Evolutionary conservation across 2,888 invertebrate species (phyloP), one percentile per base, ranked within the genome.

Genomic region (Lordiphosa fenestrarum): DNA sequence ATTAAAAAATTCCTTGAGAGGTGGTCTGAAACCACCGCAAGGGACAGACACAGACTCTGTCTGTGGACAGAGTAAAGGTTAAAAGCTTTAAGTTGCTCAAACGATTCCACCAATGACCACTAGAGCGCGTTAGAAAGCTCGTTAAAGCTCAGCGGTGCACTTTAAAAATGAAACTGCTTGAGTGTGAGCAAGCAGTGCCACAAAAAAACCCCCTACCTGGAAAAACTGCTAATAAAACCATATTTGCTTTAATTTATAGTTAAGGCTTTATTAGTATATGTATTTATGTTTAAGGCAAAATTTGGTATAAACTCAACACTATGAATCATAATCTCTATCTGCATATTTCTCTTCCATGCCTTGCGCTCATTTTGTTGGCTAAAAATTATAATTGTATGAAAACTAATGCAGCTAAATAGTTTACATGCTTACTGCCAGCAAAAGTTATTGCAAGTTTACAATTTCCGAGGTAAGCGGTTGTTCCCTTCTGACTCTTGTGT

Each of bases 341-440:
- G 37, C 46, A 66, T 53, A 72, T 75, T 60, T 86, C 65, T 86
- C 71, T 84, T 86, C 80, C 84, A 86, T 86, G 86, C 78, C 83
- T 78, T 86, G 75, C 84, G 67, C 84, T 69, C 76, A 30, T 39
- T 63, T 67, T 74, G 61, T 62, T 81, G 81, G 71, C 73, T 78
- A 74, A 69, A 68, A 65, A 54, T 61, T 47, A 47, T 50, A 25
- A 25, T 25, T 46, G 61, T 50, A 61, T 64, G 19, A 52, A 59
- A 59, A 42, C 48, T 70, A 67, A 71, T 55, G 70, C 78, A 85
- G 85, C 82, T 86, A 82, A 80, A 84, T 81, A 81, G 80, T 81
- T 86, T 87, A 75, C 84, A 84, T 80, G 82, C 77, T 73, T 84
- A 83, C 73, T 86, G 86, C 80, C 87, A 87, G 77, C 85, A 86